phyloP scores from a whole-genome alignment of 2,113 vertebrate genomes.

The Callithrix jacchus region DNA sequence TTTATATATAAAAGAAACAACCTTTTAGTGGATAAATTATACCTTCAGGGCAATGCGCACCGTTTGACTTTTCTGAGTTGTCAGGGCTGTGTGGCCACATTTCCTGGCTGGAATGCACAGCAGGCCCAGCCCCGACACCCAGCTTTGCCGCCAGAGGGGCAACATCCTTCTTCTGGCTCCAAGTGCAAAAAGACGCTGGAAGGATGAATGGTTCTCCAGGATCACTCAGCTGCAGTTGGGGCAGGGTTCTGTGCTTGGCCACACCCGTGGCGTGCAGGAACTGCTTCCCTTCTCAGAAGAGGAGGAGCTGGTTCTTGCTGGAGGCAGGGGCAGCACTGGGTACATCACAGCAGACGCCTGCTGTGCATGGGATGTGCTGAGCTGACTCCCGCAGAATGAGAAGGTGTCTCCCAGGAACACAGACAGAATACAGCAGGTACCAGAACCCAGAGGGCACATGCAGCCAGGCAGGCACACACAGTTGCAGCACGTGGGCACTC shows the following conservation, averaged over 20 bases:
- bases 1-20: no score
- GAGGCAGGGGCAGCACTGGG: neutral
- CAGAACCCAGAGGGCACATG: rapidly evolving
- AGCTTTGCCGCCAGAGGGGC: neutral
- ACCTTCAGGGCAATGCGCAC: rapidly evolving
- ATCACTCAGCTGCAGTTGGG: neutral
- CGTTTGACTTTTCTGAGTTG: neutral
- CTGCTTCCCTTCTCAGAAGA: neutral
- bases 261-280: neutral
- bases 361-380: neutral
- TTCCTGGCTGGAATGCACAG: neutral
- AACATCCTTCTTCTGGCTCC: no score
- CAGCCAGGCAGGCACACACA: neutral
- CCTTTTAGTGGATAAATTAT: neutral
- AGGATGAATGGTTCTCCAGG: neutral
- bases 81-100: no score
- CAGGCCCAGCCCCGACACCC: neutral
- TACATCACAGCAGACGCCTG: rapidly evolving
- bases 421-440: neutral
- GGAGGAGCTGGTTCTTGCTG: neutral
- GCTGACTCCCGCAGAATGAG: neutral
- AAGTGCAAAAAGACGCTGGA: neutral
- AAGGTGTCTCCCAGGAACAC: no score
- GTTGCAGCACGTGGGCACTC: rapidly evolving
- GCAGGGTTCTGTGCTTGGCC: neutral